Percentiles rank a stretch among this genome's conserved stretches.
Conservation (phyloP, 2,888 invertebrate species). For the Eupithecia subumbrata region DNA sequence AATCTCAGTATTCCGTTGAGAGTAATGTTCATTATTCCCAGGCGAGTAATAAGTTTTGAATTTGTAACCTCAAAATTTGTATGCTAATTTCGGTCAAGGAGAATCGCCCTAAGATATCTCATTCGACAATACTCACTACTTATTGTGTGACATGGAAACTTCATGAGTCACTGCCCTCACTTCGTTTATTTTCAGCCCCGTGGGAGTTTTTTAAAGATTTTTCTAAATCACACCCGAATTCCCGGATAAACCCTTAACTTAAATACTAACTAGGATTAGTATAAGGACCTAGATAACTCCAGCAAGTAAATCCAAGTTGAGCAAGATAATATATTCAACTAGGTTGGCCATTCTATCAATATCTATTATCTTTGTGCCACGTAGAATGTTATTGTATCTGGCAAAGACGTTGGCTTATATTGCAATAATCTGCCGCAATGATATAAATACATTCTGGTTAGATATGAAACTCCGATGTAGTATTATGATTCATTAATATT, state of each 20-base stretch:
- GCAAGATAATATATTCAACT: conserved; percentile 5
- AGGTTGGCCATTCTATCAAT: conserved; percentile 23
- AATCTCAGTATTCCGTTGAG: too few relatives aligned
- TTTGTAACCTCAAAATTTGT: too few relatives aligned
- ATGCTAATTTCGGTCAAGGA: too few relatives aligned
- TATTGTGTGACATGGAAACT: too few relatives aligned
- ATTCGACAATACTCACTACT: too few relatives aligned
- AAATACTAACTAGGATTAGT: not conserved
- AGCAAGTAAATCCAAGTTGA: not conserved
- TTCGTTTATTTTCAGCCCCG: too few relatives aligned
- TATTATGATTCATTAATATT: not conserved
- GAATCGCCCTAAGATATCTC: too few relatives aligned
- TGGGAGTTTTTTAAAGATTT: too few relatives aligned
- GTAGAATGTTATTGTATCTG: conserved; percentile 59
- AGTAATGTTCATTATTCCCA: too few relatives aligned
- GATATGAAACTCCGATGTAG: conserved; percentile 10
- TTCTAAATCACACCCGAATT: too few relatives aligned
- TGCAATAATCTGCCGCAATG: conserved; percentile 71
- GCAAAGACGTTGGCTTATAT: conserved; percentile 64
- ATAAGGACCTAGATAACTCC: not conserved
- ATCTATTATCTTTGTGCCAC: conserved; percentile 36
- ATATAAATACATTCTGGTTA: conserved; percentile 43
- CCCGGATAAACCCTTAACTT: not conserved
- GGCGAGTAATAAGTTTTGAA: too few relatives aligned
- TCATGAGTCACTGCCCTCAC: too few relatives aligned